Evolutionary conservation across 2,888 invertebrate species (phyloP).

Genomic region (Hirtodrosophila trivittata): DNA sequence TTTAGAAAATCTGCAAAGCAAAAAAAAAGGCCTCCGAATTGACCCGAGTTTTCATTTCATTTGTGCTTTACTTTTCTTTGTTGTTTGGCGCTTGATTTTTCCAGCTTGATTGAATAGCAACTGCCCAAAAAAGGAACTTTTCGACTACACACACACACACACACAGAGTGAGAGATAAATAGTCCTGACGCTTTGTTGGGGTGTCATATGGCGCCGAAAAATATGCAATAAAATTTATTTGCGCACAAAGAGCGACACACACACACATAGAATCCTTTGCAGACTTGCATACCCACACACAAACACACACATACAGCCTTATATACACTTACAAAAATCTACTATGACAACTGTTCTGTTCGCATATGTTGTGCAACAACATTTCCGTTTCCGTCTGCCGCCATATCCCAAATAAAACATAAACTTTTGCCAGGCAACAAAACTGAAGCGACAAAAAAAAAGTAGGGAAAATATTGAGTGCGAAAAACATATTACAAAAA

Average conservation of each 20-base stretch:
- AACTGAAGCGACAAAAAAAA: slow-evolving; percentile 24
- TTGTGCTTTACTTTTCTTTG: slow-evolving; percentile 27
- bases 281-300: slow-evolving; percentile 3
- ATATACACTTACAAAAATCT: slow-evolving; percentile 7
- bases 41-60: slow-evolving; percentile 56
- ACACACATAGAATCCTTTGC: too few species aligned
- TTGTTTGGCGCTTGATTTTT: slow-evolving; percentile 45
- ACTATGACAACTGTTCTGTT: slow-evolving; percentile 37
- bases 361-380: slow-evolving; percentile 77
- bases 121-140: slow-evolving; percentile 31
- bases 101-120: slow-evolving; percentile 72
- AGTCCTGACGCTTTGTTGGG: slow-evolving; percentile 27
- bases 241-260: slow-evolving; percentile 29
- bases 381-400: slow-evolving; percentile 76
- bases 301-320: background rate
- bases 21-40: slow-evolving; percentile 32
- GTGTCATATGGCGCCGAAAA: slow-evolving; percentile 75
- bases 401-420: slow-evolving; percentile 37
- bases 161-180: slow-evolving; percentile 33
- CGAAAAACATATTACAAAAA: slow-evolving; percentile 27
- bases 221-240: slow-evolving; percentile 79
- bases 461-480: slow-evolving; percentile 38
- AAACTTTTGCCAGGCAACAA: slow-evolving; percentile 28
- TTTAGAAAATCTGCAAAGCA: background rate
- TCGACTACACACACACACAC: slow-evolving; percentile 12